Evolutionary conservation across 2,888 invertebrate genomes (phyloP).

Genomic region (Suillia variegata): DNA sequence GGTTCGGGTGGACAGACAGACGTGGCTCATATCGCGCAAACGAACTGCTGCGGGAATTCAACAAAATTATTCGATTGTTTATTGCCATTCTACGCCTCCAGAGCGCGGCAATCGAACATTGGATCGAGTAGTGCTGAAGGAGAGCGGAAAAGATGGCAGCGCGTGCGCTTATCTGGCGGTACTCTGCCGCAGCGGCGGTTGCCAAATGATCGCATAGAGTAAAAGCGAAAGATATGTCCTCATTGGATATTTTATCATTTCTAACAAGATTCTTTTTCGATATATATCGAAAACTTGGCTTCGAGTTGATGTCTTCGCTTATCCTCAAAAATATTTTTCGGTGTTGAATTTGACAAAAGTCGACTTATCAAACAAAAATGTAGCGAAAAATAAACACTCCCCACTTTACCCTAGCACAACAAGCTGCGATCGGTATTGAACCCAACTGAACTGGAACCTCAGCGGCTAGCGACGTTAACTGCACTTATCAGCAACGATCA

Average conservation of each 20-base stretch:
- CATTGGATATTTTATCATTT: too few relatives aligned
- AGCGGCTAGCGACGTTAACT: neutral
- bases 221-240: too few relatives aligned
- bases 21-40: conserved; percentile 6
- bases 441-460: neutral
- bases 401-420: neutral
- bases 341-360: too few relatives aligned
- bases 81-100: conserved; percentile 52
- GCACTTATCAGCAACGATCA: neutral
- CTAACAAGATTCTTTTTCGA: too few relatives aligned
- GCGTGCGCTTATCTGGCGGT: neutral
- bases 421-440: neutral
- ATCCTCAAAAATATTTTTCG: too few relatives aligned
- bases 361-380: neutral
- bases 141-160: neutral
- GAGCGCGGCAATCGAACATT: conserved; percentile 16
- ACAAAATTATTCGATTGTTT: conserved; percentile 56
- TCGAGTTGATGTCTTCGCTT: too few relatives aligned
- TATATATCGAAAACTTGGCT: too few relatives aligned
- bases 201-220: too few relatives aligned
- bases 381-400: neutral
- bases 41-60: conserved; percentile 29
- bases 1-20: neutral
- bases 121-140: neutral
- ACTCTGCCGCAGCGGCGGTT: too few relatives aligned